Evolutionary conservation across 2,888 invertebrate genomes (phyloP), one percentile per base, ranked within the genome.

Genomic region (Holacanthella duospinosa): DNA sequence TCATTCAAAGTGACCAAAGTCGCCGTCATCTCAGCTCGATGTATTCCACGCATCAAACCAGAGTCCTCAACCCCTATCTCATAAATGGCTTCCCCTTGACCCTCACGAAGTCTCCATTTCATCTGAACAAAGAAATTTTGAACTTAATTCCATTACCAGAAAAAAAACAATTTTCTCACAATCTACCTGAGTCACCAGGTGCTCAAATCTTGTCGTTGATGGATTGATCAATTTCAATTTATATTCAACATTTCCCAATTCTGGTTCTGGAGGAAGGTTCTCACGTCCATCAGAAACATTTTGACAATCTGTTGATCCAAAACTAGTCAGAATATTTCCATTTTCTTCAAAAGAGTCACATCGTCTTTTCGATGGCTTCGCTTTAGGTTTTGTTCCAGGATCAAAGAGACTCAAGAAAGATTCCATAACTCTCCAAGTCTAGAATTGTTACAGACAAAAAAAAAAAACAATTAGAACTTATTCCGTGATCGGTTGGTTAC

Each of bases 21-120:
- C 1, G 86, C 86, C n/a, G 85, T 83, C 82, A 99, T 87, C 62
- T 94, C 93, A 12, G 84, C 81, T 61, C 86, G 84, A 0, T 86
- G 84, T 4, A 97, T 82, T 2, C 97, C 97, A 12, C 88, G 84
- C 71, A 96, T 80, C 60, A 87, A 83, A 0, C 95, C 95, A 74
- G 87, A 89, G 78, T 93, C 93, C 64, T 91, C 86, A 1, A 93
- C 93, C 0, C 97, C 97, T 59, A 97, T 89, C 78, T 96, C 94
- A 79, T 99, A 99, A 68, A 99, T 92, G 0, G 96, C 96, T 77
- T 93, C 91, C 0, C 97, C 99, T 70, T 93, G 90, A 29, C 99
- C 93, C 78, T 94, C 93, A 0, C 92, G 85, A 12, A 99, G 82
- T 0, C 99, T 84, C 97, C 97, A 99, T 80, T 99, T 99, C 84